phyloP scores from a whole-genome alignment of 2,113 vertebrate genomes.

The Sarotherodon lohbergeri region DNA sequence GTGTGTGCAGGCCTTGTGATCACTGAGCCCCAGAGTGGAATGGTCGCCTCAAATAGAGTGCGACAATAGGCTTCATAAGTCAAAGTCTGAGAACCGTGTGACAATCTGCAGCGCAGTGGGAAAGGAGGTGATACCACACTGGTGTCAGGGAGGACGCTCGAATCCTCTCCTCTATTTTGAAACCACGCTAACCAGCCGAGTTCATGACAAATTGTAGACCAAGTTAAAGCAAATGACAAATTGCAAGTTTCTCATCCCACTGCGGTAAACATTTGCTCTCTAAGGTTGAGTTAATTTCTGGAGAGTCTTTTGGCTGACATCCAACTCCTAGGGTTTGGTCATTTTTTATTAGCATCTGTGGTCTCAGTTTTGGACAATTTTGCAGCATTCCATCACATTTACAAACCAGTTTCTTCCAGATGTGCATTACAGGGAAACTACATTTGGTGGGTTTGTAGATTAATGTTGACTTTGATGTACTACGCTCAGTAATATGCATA shows the following conservation, averaged over 20 bases:
- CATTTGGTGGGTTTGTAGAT: not conserved
- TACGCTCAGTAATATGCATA: not conserved
- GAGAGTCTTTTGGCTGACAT: constrained; percentile 13
- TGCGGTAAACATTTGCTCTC: not conserved
- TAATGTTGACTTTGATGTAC: not conserved
- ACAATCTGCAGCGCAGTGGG: constrained; percentile 1
- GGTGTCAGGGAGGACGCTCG: not conserved
- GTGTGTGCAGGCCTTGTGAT: constrained; percentile 50
- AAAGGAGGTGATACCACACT: constrained; percentile 7
- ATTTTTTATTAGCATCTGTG: constrained; percentile 6
- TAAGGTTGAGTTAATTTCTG: constrained; percentile 4
- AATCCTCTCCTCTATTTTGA: not conserved
- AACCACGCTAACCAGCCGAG: constrained; percentile 6
- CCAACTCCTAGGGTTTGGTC: constrained; percentile 6
- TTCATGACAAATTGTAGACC: constrained; percentile 25
- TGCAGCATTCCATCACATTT: constrained; percentile 6
- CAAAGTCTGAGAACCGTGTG: constrained; percentile 38
- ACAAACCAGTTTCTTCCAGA: constrained; percentile 3
- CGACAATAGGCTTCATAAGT: constrained; percentile 30
- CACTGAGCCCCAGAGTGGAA: constrained; percentile 26
- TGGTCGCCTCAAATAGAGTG: constrained; percentile 43
- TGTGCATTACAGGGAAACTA: not conserved
- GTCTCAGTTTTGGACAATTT: not conserved
- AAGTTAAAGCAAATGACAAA: constrained; percentile 22
- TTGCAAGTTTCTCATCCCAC: not conserved